Percentiles rank a stretch among this genome's conserved stretches.
Evolutionary conservation across 2,113 vertebrate species (phyloP).

Genomic region (Tretioscincus oriximinensis): DNA sequence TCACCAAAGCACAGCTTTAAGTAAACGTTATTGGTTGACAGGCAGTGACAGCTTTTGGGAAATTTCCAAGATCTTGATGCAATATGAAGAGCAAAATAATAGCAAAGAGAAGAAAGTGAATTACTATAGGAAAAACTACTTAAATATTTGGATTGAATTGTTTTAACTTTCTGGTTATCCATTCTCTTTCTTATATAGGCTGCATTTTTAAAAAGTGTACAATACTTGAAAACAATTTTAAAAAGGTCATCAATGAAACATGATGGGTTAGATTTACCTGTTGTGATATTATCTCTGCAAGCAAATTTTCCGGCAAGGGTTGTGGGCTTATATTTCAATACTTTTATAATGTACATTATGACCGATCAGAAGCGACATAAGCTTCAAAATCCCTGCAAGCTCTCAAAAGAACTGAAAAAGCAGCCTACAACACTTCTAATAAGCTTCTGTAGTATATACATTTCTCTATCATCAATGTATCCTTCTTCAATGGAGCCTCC

Average conservation of each 20-base stretch:
- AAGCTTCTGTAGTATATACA: constrained; percentile 49
- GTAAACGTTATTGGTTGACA: constrained; percentile 59
- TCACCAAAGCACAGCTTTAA: constrained; percentile 59
- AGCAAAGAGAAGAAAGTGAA: neutral
- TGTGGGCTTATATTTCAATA: neutral
- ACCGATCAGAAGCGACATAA: neutral
- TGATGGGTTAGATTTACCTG: neutral
- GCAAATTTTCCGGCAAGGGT: neutral
- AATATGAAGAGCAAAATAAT: constrained; percentile 16
- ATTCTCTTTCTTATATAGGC: neutral
- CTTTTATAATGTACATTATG: neutral
- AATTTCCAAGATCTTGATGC: constrained; percentile 39
- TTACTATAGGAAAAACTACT: neutral
- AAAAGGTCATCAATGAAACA: neutral
- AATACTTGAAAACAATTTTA: neutral
- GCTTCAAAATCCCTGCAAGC: constrained; percentile 36
- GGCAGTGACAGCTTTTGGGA: constrained; percentile 41
- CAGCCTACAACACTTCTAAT: constrained; percentile 57
- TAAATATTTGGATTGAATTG: constrained; percentile 18
- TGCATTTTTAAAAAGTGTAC: neutral
- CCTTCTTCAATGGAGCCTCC: constrained; percentile 42
- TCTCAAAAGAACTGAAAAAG: constrained; percentile 54
- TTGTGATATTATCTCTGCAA: neutral
- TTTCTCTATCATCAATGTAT: constrained; percentile 40
- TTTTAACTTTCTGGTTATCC: neutral